Base-by-base conservation (phyloP, 1,140 invertebrate genomes). In the Tetragnatha versicolor region DNA sequence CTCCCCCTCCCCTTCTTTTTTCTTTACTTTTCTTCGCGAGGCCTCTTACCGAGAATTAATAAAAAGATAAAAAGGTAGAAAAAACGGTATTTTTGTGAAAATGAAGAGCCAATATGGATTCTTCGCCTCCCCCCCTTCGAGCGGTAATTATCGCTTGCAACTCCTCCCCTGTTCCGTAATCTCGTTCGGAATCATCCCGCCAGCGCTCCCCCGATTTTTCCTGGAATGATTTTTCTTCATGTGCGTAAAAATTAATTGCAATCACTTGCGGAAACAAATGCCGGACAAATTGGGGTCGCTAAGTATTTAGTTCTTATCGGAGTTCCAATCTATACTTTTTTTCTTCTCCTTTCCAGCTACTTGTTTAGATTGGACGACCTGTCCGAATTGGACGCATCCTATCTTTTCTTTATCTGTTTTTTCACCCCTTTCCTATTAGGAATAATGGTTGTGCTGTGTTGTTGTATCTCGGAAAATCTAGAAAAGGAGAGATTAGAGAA, bases 31-130 rank as follows among this genome's bases (percentile, higher is more conserved):
- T 65, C 31, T 20, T 73, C 53, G 12, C 58, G 20, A 20, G 22
- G 17, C 51, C 51, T 12, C 31, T 60, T 45, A 33, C 33, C 37
- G 29, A 51, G 27, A 51, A 76, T 51, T 45, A 75, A 75, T 33
- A 70, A 72, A 29, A 65, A 35, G 47, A 68, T 5, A 47, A 35
- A 69, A 53, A 35, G 22, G 33, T 31, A 51, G 49, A 66, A 42
- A n/a, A 53, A 20, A 37, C 10, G 20, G 14, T 66, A 66, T 77
- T 66, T 77, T 77, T 65, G 61, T 27, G 39, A 77, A 77, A 77
- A 77, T 65, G 61, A 77, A 66, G 61, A 77, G 61, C 45, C 73
- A 65, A 77, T 77, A 77, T 77, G 60, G 61, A 77, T 66, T 42
- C 53, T 70, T n/a, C 17, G 25, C 6, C 29, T 25, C 39, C 14